Conservation (phyloP, 2,113 vertebrate species). For the Zootoca vivipara region DNA sequence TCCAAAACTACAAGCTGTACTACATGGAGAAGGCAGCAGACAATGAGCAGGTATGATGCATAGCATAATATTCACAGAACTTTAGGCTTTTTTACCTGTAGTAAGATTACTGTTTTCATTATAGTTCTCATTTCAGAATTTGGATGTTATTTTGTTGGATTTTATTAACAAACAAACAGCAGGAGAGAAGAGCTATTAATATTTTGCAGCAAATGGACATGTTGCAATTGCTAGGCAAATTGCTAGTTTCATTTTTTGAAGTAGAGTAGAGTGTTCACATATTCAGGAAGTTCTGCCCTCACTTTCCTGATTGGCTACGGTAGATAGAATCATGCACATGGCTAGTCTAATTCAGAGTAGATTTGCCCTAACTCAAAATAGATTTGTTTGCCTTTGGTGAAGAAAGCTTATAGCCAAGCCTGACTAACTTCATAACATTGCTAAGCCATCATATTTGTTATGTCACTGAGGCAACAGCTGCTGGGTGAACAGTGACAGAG, state of each 20-base stretch:
- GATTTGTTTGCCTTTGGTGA: not conserved
- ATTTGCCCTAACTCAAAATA: not conserved
- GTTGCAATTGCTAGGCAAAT: not conserved
- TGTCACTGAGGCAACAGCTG: too few species aligned
- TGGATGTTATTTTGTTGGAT: not conserved
- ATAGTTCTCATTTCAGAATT: not conserved
- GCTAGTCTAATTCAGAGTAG: not conserved
- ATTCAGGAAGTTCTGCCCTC: not conserved
- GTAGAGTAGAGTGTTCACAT: not conserved
- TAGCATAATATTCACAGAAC: rapidly evolving
- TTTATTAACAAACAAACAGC: not conserved
- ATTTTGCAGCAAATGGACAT: not conserved
- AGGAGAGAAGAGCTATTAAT: not conserved
- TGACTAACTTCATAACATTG: not conserved
- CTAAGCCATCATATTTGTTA: not conserved
- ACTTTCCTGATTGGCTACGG: not conserved
- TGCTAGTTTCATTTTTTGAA: not conserved
- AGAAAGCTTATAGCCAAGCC: too few species aligned
- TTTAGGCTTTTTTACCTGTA: not conserved
- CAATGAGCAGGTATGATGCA: slow-evolving; percentile 84
- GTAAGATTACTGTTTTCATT: too few species aligned
- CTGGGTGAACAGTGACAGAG: not conserved
- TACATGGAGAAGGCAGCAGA: slow-evolving; percentile 90
- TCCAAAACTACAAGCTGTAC: slow-evolving; percentile 94
- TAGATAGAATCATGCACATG: not conserved